Evolutionary conservation across 92 coral and sea anemone genomes (phyloP).

Genomic region (Actinostola sp.): DNA sequence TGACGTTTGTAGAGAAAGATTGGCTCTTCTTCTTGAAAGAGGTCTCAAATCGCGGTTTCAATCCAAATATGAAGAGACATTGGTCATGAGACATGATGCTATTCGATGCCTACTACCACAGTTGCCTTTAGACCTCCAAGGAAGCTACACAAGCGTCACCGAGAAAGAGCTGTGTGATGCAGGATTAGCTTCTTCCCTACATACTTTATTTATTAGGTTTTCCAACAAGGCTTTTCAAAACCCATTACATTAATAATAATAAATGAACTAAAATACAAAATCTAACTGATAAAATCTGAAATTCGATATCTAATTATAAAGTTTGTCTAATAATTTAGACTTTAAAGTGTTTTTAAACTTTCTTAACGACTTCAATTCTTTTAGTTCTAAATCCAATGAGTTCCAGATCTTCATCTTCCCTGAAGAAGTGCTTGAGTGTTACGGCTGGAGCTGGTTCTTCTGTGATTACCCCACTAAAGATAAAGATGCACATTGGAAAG

Average conservation of each 20-base stretch:
- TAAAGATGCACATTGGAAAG: constrained; percentile 39
- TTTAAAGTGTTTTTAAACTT: too few species aligned
- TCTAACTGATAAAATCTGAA: too few species aligned
- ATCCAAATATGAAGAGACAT: not conserved
- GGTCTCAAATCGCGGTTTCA: constrained; percentile 14
- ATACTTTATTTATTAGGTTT: too few species aligned
- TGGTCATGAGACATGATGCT: constrained; percentile 24
- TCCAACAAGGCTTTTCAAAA: too few species aligned
- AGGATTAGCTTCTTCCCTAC: constrained; percentile 40
- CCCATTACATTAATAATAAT: too few species aligned
- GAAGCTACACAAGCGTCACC: constrained; percentile 14
- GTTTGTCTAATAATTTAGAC: too few species aligned
- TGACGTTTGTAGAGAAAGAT: not conserved
- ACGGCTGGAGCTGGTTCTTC: constrained; percentile 43
- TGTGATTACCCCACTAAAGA: constrained; percentile 36
- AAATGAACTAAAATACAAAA: too few species aligned
- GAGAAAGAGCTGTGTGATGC: constrained; percentile 46
- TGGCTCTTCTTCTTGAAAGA: constrained; percentile 15
- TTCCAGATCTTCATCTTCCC: too few species aligned
- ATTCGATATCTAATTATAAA: too few species aligned
- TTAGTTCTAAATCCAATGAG: too few species aligned
- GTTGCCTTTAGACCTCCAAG: constrained; percentile 35
- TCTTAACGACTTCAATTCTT: too few species aligned
- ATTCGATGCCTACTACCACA: constrained; percentile 16
- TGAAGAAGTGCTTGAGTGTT: constrained; percentile 38